A percentile compares a stretch with the other conserved stretches of the same genome.
Conservation (phyloP, 2,888 invertebrate genomes). For the Acanthosepion esculentum region DNA sequence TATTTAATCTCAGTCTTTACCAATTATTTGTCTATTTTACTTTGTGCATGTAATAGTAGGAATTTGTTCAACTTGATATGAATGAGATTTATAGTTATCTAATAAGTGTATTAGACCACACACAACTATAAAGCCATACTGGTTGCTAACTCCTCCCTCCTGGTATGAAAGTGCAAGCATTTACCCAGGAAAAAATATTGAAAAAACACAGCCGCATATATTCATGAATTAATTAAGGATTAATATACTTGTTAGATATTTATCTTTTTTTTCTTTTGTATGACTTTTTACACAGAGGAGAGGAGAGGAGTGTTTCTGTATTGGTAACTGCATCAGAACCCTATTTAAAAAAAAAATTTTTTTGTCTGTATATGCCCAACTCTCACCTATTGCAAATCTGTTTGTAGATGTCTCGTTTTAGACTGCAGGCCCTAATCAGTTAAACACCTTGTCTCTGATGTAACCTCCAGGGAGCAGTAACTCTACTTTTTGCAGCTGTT, state of each 20-base stretch:
- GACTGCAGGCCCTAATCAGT: not conserved
- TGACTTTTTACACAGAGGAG: not conserved
- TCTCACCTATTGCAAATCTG: not conserved
- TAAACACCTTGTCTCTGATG: not conserved
- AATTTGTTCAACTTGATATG: not conserved
- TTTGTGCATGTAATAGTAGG: not conserved
- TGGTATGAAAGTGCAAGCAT: not conserved
- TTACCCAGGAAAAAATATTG: not conserved
- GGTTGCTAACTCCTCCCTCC: not conserved
- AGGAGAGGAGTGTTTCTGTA: not conserved
- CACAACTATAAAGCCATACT: not conserved
- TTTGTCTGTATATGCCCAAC: no score
- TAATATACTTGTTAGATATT: not conserved
- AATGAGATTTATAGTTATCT: not conserved
- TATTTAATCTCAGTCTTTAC: not conserved
- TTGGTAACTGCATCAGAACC: not conserved
- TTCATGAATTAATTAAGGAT: not conserved
- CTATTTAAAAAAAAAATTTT: no score
- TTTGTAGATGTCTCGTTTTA: not conserved
- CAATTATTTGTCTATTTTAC: not conserved
- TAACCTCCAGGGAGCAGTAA: not conserved
- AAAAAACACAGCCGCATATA: not conserved
- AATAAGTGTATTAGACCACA: not conserved
- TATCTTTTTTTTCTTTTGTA: not conserved
- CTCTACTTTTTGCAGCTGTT: slow-evolving; percentile 33